Base-by-base conservation (phyloP, 2,113 vertebrate genomes). In the Thunnus thynnus region DNA sequence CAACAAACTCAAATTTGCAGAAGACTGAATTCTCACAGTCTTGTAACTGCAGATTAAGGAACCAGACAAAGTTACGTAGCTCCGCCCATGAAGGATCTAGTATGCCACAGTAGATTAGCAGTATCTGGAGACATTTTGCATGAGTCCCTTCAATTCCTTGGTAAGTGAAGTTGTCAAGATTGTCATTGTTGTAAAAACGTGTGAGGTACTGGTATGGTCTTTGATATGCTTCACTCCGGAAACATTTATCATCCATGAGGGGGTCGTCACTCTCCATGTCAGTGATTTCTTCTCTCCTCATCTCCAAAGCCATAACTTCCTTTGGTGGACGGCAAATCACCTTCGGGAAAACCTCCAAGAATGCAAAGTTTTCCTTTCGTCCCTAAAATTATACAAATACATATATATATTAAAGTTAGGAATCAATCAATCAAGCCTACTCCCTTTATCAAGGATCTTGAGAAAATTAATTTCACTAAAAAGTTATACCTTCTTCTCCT, bases 171-270 rank as follows among this genome's bases (percentile, higher is more conserved):
- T 0, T 11, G 79, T 97, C 96, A 32, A 98, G 94, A 78, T 81
- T 83, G 3, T 27, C 8, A 0, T 65, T 76, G 4, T 67, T 87
- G 2, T 94, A 18, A 86, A 96, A 96, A 25, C 94, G 94, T 58
- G 18, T 94, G 63, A 98, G 87, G 30, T 98, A 98, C 41, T 98
- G 97, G 90, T 95, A 98, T 13, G 97, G 95, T 5, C 97, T 96
- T 80, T 98, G 97, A 89, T 95, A 98, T 14, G 93, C 90, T 83
- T 96, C 96, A 2, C 96, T 96, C 30, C 18, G 1, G n/a, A 98
- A 98, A 54, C 94, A 94, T 6, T 32, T 17, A 3, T 64, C 4
- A 88, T 97, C 96, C 96, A 98, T 97, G 0, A 96, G 93, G 0
- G 95, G 96, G 0, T 92, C 94, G 0, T 3, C 75, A 78, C 48